Conservation (phyloP, 2,888 invertebrate genomes). For the Sminthurides aquaticus region DNA sequence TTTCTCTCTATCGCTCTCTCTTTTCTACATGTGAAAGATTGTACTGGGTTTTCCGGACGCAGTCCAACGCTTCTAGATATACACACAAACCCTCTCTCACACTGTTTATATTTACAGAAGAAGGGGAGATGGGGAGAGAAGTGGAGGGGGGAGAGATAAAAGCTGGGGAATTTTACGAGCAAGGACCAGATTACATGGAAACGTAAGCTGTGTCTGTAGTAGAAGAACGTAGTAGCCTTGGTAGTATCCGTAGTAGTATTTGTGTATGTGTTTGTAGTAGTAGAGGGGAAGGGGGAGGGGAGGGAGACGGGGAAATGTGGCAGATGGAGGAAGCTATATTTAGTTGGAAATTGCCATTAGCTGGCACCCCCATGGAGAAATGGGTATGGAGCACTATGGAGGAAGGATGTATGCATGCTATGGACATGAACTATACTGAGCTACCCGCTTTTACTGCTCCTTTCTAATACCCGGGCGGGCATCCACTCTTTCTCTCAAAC, state of each 20-base stretch:
- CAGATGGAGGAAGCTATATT: slow-evolving; percentile 29
- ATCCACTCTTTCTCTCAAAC: too few relatives aligned
- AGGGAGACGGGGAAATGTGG: neutral
- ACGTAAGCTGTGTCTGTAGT: neutral
- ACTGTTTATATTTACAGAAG: slow-evolving; percentile 7
- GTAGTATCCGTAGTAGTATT: neutral
- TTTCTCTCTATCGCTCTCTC: neutral
- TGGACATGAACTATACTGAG: too few relatives aligned
- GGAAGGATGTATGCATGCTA: too few relatives aligned
- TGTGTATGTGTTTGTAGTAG: neutral
- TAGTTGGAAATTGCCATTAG: slow-evolving; percentile 35
- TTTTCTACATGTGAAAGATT: neutral
- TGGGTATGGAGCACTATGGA: too few relatives aligned
- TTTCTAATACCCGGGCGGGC: too few relatives aligned
- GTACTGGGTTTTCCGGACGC: too few relatives aligned
- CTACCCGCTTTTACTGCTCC: too few relatives aligned
- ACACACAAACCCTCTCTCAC: too few relatives aligned
- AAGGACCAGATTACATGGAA: slow-evolving; percentile 2
- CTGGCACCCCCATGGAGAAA: slow-evolving; percentile 22
- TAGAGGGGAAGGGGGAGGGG: neutral
- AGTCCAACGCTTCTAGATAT: neutral
- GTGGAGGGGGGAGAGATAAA: neutral
- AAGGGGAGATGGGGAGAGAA: neutral
- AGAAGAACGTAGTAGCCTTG: neutral
- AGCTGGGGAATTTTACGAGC: slow-evolving; percentile 1